phyloP scores from a whole-genome alignment of 2,797 vertebrate genomes.

The Florisuga fusca region DNA sequence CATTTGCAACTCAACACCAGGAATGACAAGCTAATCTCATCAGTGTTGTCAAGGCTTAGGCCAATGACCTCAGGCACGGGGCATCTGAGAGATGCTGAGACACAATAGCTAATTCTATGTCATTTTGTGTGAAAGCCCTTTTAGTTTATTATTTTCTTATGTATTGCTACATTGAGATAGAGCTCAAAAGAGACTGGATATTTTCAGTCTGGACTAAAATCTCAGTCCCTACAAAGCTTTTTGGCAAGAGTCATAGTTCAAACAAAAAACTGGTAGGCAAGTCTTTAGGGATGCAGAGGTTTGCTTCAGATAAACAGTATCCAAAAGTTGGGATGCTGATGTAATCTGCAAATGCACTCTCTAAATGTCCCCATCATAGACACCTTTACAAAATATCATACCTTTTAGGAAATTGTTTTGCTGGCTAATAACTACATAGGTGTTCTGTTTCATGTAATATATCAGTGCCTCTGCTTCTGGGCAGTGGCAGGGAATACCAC shows the following conservation, averaged over 20 bases:
- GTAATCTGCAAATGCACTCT: neutral
- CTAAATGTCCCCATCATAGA: neutral
- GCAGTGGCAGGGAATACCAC: neutral
- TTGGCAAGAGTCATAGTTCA: neutral
- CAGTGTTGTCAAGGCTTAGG: slow-evolving; percentile 39
- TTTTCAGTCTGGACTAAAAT: neutral
- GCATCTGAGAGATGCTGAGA: slow-evolving; percentile 4
- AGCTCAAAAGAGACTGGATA: neutral
- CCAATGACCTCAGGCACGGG: slow-evolving; percentile 15
- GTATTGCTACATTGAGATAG: neutral
- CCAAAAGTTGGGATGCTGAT: neutral
- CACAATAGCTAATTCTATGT: slow-evolving; percentile 14
- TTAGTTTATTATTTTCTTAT: slow-evolving; percentile 11
- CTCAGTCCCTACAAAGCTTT: neutral
- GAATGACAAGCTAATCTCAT: slow-evolving; percentile 65
- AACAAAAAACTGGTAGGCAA: neutral
- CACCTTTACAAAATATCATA: neutral
- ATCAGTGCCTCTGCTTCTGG: neutral
- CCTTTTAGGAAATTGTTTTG: neutral
- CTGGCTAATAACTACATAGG: neutral
- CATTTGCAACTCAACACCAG: slow-evolving; percentile 68
- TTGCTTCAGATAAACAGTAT: neutral
- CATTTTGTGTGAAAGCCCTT: neutral
- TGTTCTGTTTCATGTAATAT: neutral
- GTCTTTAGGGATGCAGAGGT: neutral